Evolutionary conservation across 1,140 invertebrate species (phyloP).

Genomic region (Trialeurodes vaporariorum): DNA sequence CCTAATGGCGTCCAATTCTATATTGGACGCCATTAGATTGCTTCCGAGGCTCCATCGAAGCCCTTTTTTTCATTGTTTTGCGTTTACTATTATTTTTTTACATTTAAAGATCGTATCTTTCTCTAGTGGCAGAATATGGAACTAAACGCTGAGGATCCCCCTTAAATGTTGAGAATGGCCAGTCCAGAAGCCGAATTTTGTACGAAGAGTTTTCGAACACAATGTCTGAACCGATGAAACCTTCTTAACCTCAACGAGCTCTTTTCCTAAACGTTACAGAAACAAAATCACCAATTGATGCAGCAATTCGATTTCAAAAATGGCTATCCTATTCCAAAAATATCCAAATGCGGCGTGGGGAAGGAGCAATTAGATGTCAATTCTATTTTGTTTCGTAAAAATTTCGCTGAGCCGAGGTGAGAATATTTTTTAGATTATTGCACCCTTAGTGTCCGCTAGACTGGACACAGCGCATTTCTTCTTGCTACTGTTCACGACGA

Average conservation of each 20-base stretch:
- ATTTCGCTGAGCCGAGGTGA: background rate
- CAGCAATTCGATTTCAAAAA: conserved; percentile 16
- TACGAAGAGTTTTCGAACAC: too few species aligned
- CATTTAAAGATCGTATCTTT: background rate
- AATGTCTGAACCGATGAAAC: background rate
- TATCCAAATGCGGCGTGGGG: conserved; percentile 7
- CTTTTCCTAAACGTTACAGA: conserved; percentile 3
- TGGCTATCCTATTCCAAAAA: conserved; percentile 18
- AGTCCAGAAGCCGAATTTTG: too few species aligned
- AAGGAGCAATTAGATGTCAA: conserved; percentile 11
- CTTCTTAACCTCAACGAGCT: background rate
- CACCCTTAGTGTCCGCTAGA: too few species aligned
- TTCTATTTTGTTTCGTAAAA: background rate
- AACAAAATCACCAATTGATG: conserved; percentile 15
- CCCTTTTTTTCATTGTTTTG: too few species aligned
- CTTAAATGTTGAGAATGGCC: background rate
- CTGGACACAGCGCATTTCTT: too few species aligned
- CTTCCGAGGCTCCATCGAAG: too few species aligned
- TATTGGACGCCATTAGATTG: too few species aligned
- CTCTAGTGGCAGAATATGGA: too few species aligned
- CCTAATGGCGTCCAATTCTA: too few species aligned
- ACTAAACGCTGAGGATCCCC: background rate
- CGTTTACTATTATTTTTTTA: background rate
- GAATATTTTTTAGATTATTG: too few species aligned
- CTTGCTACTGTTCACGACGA: too few species aligned